These are phyloP conservation scores for Scaptomyza flava DNA, from an alignment of 2,888 invertebrate species.

Conservation along the genomic window DNA sequence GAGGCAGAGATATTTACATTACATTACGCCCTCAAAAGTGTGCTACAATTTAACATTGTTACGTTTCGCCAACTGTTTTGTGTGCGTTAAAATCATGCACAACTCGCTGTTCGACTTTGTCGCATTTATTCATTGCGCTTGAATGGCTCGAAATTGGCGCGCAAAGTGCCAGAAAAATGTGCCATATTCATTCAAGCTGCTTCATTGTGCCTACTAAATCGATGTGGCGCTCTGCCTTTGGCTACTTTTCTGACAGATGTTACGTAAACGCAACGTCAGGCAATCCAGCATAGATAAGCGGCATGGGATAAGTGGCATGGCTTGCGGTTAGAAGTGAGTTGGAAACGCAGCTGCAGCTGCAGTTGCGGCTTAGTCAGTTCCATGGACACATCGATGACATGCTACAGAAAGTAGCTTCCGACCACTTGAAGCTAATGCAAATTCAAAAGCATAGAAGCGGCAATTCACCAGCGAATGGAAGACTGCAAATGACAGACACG, in stretches of 20 bases:
- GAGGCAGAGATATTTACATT: no score
- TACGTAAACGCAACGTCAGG: conserved; percentile 28
- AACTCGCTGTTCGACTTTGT: background rate
- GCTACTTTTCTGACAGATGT: conserved; percentile 28
- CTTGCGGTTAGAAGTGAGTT: background rate
- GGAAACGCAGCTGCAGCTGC: background rate
- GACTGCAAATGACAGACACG: background rate
- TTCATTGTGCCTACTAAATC: conserved; percentile 17
- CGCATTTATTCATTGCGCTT: conserved; percentile 3
- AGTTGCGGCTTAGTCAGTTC: conserved; percentile 9
- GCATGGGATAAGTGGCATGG: background rate
- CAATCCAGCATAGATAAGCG: conserved; percentile 2
- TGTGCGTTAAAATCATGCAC: background rate
- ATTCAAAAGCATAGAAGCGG: conserved; percentile 32
- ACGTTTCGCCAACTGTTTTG: conserved; percentile 1
- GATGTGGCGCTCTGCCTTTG: background rate
- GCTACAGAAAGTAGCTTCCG: conserved; percentile 35
- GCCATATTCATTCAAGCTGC: conserved; percentile 18
- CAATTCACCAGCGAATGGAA: background rate
- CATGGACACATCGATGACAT: conserved; percentile 32
- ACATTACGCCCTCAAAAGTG: conserved; percentile 45
- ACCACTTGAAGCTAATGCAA: conserved; percentile 46
- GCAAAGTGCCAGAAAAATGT: conserved; percentile 26
- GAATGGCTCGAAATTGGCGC: conserved; percentile 24
- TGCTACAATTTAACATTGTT: conserved; percentile 51